Percentiles rank a stretch among this genome's conserved stretches.
Conservation (phyloP, 2,888 invertebrate genomes). For the Drosophila multiciliata region DNA sequence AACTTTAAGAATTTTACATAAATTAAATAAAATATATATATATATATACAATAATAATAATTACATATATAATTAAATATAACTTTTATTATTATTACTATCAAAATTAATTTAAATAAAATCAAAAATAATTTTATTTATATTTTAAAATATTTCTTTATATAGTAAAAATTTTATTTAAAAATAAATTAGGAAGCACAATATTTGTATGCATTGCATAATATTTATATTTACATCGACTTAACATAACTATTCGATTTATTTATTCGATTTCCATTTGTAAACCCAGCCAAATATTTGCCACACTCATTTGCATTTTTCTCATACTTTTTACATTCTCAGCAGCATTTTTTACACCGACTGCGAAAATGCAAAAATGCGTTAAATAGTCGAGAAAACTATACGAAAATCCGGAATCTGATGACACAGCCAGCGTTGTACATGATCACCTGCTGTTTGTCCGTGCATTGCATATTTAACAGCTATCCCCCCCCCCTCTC, state of each 20-base stretch:
- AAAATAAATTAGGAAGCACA: too few relatives aligned
- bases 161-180: too few relatives aligned
- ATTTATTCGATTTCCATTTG: background rate
- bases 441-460: conserved; percentile 49
- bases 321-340: background rate
- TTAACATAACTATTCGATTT: background rate
- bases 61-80: background rate
- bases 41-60: background rate
- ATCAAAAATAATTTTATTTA: too few relatives aligned
- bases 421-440: conserved; percentile 40
- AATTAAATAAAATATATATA: background rate
- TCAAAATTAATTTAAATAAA: too few relatives aligned
- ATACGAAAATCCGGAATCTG: conserved; percentile 35
- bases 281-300: background rate
- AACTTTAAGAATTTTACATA: background rate
- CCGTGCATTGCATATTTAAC: conserved; percentile 56
- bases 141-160: too few relatives aligned
- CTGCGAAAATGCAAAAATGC: background rate
- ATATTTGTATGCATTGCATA: background rate
- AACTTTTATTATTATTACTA: too few relatives aligned
- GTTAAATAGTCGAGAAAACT: conserved; percentile 14
- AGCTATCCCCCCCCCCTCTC: conserved; percentile 14
- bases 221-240: background rate
- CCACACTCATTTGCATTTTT: conserved; percentile 11
- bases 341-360: background rate